Conservation (phyloP, 1,140 invertebrate species). For the Acarapis woodi region DNA sequence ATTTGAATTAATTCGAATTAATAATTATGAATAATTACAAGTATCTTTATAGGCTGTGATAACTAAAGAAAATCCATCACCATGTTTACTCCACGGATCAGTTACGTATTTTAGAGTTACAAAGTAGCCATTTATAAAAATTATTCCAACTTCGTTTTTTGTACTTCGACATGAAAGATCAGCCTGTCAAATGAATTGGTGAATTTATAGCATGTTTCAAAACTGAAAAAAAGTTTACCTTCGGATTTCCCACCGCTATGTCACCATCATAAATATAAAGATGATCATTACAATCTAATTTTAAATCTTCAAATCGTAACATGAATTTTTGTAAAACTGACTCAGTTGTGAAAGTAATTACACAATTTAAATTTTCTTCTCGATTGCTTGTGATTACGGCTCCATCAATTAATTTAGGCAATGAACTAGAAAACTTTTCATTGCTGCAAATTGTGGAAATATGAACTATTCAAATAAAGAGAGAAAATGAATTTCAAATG, state of each 20-base stretch:
- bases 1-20: not conserved
- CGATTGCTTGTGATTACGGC: slow-evolving; percentile 58
- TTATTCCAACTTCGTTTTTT: slow-evolving; percentile 45
- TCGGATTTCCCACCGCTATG: slow-evolving; percentile 48
- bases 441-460: slow-evolving; percentile 13
- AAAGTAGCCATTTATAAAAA: slow-evolving; percentile 67
- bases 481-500: not conserved
- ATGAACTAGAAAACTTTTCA: slow-evolving; percentile 14
- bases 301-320: slow-evolving; percentile 47
- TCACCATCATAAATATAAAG: slow-evolving; percentile 70
- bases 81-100: slow-evolving; percentile 59
- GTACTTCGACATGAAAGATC: slow-evolving; percentile 69
- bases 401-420: slow-evolving; percentile 64
- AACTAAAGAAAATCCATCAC: slow-evolving; percentile 65
- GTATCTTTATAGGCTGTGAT: slow-evolving; percentile 76
- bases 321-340: slow-evolving; percentile 71
- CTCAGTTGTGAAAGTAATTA: slow-evolving; percentile 70
- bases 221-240: slow-evolving; percentile 25
- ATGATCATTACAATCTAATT: slow-evolving; percentile 72
- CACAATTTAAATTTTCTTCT: slow-evolving; percentile 59
- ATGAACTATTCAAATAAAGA: slow-evolving; percentile 11
- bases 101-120: slow-evolving; percentile 76
- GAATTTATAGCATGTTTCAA: not conserved
- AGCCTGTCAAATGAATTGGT: slow-evolving; percentile 34
- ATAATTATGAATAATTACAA: slow-evolving; percentile 9